Conservation (phyloP, 2,113 vertebrate genomes). For the Lates calcarifer region DNA sequence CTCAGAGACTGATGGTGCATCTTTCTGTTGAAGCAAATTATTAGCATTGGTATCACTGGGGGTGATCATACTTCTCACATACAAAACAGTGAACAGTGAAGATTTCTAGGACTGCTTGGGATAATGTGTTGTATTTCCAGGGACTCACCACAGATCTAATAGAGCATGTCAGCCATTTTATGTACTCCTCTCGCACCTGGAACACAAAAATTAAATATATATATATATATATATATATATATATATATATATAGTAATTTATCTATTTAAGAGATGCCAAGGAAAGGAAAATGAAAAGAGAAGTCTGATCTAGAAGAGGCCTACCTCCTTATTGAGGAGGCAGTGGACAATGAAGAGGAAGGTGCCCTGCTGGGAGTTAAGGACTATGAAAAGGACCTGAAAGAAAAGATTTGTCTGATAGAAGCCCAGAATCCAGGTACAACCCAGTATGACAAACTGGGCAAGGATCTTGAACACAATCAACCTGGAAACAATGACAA, state of each 20-base stretch:
- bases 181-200: constrained; percentile 71
- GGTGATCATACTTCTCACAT: no score
- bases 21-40: constrained; percentile 45
- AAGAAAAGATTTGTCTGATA: constrained; percentile 71
- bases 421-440: constrained; percentile 79
- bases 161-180: constrained; percentile 59
- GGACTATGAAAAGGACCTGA: constrained; percentile 71
- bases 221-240: no score
- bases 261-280: no score
- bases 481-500: no score
- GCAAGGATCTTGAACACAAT: constrained; percentile 80
- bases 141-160: constrained; percentile 55
- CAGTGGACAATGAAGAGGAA: constrained; percentile 83
- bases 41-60: background rate
- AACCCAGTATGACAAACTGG: constrained; percentile 81
- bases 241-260: no score
- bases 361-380: constrained; percentile 83
- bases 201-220: no score
- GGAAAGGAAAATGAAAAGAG: background rate
- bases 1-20: constrained; percentile 53
- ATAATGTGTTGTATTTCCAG: background rate
- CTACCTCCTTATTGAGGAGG: constrained; percentile 81
- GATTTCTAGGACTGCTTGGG: background rate
- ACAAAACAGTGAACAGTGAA: background rate
- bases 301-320: background rate